A percentile compares a stretch with the other conserved stretches of the same genome.
These are phyloP conservation scores for Sesamia inferens DNA, from an alignment of 2,888 invertebrate species.

Conservation along the genomic window DNA sequence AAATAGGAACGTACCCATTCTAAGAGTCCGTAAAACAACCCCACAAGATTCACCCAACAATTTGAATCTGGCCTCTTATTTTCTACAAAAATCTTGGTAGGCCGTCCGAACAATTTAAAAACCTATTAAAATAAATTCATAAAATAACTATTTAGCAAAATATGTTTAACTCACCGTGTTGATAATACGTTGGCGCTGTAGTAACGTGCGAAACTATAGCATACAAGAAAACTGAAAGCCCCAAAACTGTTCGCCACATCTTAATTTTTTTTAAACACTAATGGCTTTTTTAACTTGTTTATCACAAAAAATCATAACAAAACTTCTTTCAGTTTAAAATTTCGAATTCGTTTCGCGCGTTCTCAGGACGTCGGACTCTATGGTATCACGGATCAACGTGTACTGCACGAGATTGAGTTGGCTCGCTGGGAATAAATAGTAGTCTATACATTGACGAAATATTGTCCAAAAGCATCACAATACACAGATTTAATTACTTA, in stretches of 20 bases:
- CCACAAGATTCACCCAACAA: not conserved
- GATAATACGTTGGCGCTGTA: slow-evolving; percentile 71
- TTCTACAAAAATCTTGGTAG: not conserved
- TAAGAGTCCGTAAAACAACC: not conserved
- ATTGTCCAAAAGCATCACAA: slow-evolving; percentile 52
- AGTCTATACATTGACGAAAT: slow-evolving; percentile 53
- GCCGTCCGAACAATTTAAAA: not conserved
- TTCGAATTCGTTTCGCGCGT: slow-evolving; percentile 46
- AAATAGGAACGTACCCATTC: not conserved
- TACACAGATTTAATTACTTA: slow-evolving; percentile 53
- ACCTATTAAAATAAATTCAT: not conserved
- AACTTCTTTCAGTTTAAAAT: slow-evolving; percentile 22
- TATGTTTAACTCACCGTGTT: slow-evolving; percentile 72
- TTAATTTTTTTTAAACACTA: slow-evolving; percentile 2
- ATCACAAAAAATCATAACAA: slow-evolving; percentile 11
- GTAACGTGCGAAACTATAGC: slow-evolving; percentile 66
- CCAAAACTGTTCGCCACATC: slow-evolving; percentile 68
- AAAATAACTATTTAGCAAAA: not conserved
- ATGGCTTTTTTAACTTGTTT: not conserved
- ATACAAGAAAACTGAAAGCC: slow-evolving; percentile 61
- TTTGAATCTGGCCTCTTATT: not conserved
- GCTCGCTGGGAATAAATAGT: slow-evolving; percentile 73
- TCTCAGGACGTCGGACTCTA: slow-evolving; percentile 35
- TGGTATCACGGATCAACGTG: slow-evolving; percentile 67
- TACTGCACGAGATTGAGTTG: slow-evolving; percentile 73